Evolutionary conservation across 2,888 invertebrate genomes (phyloP).

Genomic region (Clunio marinus): DNA sequence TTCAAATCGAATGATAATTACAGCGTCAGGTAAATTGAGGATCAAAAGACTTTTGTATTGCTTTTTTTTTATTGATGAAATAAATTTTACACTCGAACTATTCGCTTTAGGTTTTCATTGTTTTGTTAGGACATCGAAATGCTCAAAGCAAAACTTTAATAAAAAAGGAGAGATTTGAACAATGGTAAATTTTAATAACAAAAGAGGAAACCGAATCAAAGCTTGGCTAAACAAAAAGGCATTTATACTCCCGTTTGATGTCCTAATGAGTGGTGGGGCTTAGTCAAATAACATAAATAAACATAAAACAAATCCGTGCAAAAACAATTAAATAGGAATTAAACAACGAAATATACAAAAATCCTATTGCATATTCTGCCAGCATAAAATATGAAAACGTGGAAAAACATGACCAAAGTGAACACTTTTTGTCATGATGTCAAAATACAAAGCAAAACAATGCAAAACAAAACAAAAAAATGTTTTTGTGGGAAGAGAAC

Average conservation of each 20-base stretch:
- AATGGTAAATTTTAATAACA: constrained; percentile 11
- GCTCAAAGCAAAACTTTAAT: too few relatives aligned
- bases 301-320: constrained; percentile 30
- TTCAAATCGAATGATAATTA: too few relatives aligned
- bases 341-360: background rate
- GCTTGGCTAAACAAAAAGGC: constrained; percentile 11
- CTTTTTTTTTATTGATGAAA: too few relatives aligned
- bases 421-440: constrained; percentile 11
- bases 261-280: too few relatives aligned
- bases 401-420: background rate
- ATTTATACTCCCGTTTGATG: background rate
- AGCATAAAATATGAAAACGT: constrained; percentile 18
- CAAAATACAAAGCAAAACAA: background rate
- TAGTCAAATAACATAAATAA: too few relatives aligned
- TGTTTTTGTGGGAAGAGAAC: background rate
- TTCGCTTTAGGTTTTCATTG: too few relatives aligned
- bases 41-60: too few relatives aligned
- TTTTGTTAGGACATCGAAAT: too few relatives aligned
- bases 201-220: background rate
- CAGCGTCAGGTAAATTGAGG: too few relatives aligned
- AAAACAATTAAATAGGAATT: constrained; percentile 32
- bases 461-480: too few relatives aligned
- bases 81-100: too few relatives aligned
- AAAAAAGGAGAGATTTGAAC: too few relatives aligned
- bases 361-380: background rate